Conservation (phyloP, 2,888 invertebrate genomes). For the Tachina fera region DNA sequence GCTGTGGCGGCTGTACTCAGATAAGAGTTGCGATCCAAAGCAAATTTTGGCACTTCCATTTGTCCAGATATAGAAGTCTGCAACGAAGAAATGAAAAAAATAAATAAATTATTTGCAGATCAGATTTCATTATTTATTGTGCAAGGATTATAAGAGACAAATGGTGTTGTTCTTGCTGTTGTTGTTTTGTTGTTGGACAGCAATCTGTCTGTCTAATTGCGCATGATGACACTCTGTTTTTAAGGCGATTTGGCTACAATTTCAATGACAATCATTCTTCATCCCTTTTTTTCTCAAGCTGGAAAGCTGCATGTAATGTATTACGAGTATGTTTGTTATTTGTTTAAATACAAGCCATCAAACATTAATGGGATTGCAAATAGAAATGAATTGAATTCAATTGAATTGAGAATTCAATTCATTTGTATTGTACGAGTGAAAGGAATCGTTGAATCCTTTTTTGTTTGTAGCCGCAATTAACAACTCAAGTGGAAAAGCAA, state of each 20-base stretch:
- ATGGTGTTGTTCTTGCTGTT: neutral
- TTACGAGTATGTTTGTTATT: neutral
- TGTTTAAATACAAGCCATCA: conserved; percentile 52
- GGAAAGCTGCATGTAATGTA: neutral
- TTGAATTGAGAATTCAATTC: conserved; percentile 15
- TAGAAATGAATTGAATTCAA: conserved; percentile 42
- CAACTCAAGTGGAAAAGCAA: conserved; percentile 73
- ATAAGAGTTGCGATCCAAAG: conserved; percentile 81
- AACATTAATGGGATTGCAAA: conserved; percentile 65
- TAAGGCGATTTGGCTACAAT: conserved; percentile 62
- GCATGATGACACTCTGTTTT: conserved; percentile 66
- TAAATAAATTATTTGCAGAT: conserved; percentile 19
- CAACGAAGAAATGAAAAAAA: neutral
- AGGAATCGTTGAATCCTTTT: conserved; percentile 60
- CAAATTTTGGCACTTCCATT: conserved; percentile 83
- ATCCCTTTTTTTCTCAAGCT: conserved; percentile 27
- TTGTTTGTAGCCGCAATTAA: conserved; percentile 72
- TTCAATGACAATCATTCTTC: conserved; percentile 28
- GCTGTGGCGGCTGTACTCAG: conserved; percentile 82
- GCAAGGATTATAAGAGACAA: conserved; percentile 14
- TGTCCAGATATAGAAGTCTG: conserved; percentile 81
- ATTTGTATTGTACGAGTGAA: conserved; percentile 25
- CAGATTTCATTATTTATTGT: conserved; percentile 35
- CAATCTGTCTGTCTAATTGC: conserved; percentile 62
- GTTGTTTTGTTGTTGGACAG: neutral